Percentiles rank a stretch among this genome's conserved stretches.
These are phyloP conservation scores for Aphidius colemani DNA, from an alignment of 2,888 invertebrate genomes.

Conservation along the genomic window DNA sequence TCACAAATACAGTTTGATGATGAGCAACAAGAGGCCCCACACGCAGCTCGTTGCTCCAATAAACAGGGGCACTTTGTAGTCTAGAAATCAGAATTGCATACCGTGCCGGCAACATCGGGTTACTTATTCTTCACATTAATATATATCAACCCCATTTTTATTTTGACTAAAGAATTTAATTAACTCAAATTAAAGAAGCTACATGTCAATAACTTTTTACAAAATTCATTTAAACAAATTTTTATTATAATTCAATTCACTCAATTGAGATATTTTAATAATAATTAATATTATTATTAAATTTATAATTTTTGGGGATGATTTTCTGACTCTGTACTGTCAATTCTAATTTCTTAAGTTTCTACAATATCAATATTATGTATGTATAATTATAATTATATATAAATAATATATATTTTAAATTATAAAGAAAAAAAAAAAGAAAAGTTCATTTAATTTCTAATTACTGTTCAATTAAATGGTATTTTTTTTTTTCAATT, in stretches of 20 bases:
- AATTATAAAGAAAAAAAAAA: too few species aligned
- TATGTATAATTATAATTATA: too few species aligned
- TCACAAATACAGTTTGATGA: constrained; percentile 73
- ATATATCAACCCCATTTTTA: constrained; percentile 36
- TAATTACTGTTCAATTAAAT: too few species aligned
- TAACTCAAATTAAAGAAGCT: constrained; percentile 5
- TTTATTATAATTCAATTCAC: constrained; percentile 25
- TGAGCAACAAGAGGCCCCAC: constrained; percentile 80
- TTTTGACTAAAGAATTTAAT: too few species aligned
- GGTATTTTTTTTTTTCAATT: too few species aligned
- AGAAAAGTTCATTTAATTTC: too few species aligned
- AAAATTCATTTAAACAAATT: constrained; percentile 34
- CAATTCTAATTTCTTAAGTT: too few species aligned
- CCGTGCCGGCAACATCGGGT: constrained; percentile 57
- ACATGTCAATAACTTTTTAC: constrained; percentile 2
- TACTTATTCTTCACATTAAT: constrained; percentile 46
- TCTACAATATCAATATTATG: too few species aligned
- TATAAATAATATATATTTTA: too few species aligned
- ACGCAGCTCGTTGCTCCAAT: constrained; percentile 89
- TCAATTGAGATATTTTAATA: constrained; percentile 17
- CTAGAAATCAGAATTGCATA: constrained; percentile 60
- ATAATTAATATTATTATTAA: constrained; percentile 3
- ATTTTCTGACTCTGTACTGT: too few species aligned
- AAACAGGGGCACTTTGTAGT: constrained; percentile 73
- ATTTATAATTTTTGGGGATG: too few species aligned